Evolutionary conservation across 2,113 vertebrate genomes (phyloP), one percentile per base, ranked within the genome.

Genomic region (Aldabrachelys gigantea): DNA sequence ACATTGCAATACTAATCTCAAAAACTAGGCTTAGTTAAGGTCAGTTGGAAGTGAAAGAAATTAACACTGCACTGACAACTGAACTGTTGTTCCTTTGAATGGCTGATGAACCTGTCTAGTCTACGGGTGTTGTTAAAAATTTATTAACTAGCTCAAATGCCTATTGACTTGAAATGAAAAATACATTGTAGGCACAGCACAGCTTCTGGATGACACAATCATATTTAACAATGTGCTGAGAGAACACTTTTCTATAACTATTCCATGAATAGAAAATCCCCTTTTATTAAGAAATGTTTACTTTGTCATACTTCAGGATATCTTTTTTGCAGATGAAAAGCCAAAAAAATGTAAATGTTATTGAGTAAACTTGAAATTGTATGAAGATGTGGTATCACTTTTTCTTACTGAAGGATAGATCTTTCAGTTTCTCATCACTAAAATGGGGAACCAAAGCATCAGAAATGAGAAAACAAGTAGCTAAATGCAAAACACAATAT

Each of bases 71-170:
- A 85, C 97, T 97, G 98, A 98, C 97, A 97, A 98, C 97, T 82
- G 95, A 96, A 98, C 95, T 96, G 97, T 97, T 84, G 95, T 97
- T 98, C 98, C 97, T 98, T 98, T 98, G 98, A 98, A 98, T 98
- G 97, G 98, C 97, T 98, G 98, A 98, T 98, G 98, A 99, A 98
- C 98, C 98, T 95, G 91, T 97, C 98, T 97, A 97, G 97, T 97
- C 96, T 92, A 95, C 97, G 97, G 97, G 91, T 93, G 98, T 96
- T 98, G 98, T 99, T 98, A 98, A 98, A 99, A 99, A 98, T 98
- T 97, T 98, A 99, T 99, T 99, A 99, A 98, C 98, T 97, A 98
- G 97, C 97, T 98, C 94, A 94, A 96, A 98, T 98, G 98, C 98
- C 97, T 97, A 98, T 98, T 97, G 98, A 98, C 98, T 98, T 95